A percentile compares a stretch with the other conserved stretches of the same genome.
Conservation (phyloP, 2,797 vertebrate genomes). For the Melanotaenia trifasciata region DNA sequence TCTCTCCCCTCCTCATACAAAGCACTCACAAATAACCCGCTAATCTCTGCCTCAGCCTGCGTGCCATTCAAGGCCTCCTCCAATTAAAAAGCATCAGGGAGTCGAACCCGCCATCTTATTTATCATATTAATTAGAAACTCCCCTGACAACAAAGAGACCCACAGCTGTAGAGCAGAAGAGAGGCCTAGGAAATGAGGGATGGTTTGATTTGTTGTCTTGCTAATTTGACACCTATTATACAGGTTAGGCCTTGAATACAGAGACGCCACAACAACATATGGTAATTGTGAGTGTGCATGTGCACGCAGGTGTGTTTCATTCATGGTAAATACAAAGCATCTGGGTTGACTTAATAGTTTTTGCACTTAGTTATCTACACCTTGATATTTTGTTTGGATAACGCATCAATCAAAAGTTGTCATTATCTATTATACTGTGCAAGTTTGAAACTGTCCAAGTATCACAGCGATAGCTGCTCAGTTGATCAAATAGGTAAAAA, state of each 20-base stretch:
- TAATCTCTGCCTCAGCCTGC: slow-evolving; percentile 74
- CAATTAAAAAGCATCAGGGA: slow-evolving; percentile 82
- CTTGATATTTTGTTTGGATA: slow-evolving; percentile 9
- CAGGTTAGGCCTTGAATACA: slow-evolving; percentile 93
- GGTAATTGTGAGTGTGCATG: slow-evolving; percentile 83
- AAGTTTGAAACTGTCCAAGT: background rate
- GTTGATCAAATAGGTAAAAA: background rate
- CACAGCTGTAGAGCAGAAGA: slow-evolving; percentile 94
- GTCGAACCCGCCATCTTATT: slow-evolving; percentile 92
- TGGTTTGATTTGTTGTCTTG: slow-evolving; percentile 95
- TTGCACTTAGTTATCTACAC: slow-evolving; percentile 13
- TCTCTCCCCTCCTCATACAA: slow-evolving; percentile 47
- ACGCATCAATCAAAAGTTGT: slow-evolving; percentile 14
- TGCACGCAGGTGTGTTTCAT: slow-evolving; percentile 34
- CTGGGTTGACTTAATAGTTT: slow-evolving; percentile 15
- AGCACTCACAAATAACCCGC: slow-evolving; percentile 70
- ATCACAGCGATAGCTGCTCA: background rate
- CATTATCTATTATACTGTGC: background rate
- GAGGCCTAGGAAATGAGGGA: slow-evolving; percentile 91
- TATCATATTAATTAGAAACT: slow-evolving; percentile 99
- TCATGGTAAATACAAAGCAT: slow-evolving; percentile 22
- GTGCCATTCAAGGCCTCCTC: slow-evolving; percentile 82
- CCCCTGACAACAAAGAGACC: slow-evolving; percentile 92
- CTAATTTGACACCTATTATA: slow-evolving; percentile 99
- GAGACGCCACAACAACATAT: slow-evolving; percentile 91